Percentiles rank a stretch among this genome's conserved stretches.
phyloP scores from a whole-genome alignment of 2,113 vertebrate species.

The Calidris pugnax region DNA sequence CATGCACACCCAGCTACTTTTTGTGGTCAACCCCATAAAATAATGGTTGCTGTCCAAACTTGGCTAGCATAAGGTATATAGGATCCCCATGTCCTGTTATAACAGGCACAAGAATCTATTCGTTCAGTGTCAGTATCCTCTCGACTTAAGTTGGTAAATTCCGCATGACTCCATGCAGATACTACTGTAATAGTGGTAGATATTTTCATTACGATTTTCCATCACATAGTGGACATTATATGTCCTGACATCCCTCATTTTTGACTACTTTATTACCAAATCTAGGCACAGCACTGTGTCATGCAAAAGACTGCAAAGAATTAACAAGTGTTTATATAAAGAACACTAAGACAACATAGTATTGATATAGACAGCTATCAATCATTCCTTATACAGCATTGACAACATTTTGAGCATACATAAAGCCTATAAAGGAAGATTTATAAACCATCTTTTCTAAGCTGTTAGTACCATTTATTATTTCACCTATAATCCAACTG shows the following conservation, averaged over 20 bases:
- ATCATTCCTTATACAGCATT: not conserved
- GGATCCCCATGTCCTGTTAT: not conserved
- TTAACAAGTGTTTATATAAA: not conserved
- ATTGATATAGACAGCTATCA: not conserved
- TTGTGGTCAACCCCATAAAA: not conserved
- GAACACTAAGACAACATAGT: not conserved
- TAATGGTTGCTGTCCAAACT: not conserved
- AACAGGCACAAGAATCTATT: not conserved
- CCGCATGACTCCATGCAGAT: not conserved
- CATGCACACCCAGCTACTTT: not conserved
- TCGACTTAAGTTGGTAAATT: not conserved
- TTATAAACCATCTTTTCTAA: not conserved
- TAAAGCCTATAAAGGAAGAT: not conserved
- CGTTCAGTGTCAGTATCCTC: not conserved
- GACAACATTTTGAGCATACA: not conserved
- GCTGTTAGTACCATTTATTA: not conserved
- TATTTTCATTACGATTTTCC: not conserved
- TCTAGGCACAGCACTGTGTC: not conserved
- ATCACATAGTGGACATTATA: not conserved
- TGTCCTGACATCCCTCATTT: not conserved
- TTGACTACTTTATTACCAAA: not conserved
- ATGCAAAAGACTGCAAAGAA: not conserved
- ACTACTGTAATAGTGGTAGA: not conserved
- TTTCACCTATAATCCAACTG: not conserved
- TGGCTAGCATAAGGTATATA: not conserved